phyloP scores from a whole-genome alignment of 2,888 invertebrate genomes.

The Acholoe squamosa region DNA sequence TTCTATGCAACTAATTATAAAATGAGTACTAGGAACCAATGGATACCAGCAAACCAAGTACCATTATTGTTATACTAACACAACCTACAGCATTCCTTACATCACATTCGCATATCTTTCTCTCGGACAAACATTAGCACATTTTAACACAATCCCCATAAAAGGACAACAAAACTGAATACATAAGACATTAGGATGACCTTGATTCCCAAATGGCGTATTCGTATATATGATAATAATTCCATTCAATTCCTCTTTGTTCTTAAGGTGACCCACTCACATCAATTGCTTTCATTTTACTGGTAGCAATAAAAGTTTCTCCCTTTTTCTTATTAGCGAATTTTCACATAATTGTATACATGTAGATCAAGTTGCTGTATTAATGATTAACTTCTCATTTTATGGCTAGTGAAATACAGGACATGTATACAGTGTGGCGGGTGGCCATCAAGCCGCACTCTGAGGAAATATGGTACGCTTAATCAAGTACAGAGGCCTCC shows the following conservation, averaged over 20 bases:
- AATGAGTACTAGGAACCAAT: conserved; percentile 25
- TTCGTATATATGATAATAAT: no score
- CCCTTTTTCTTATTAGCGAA: no score
- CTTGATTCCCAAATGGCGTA: neutral
- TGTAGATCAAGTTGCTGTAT: no score
- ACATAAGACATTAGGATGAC: neutral
- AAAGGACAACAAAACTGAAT: neutral
- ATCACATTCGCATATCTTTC: neutral
- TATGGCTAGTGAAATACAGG: neutral
- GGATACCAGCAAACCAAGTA: conserved; percentile 29
- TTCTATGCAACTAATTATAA: neutral
- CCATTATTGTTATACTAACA: neutral
- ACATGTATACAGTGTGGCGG: neutral
- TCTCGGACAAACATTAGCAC: neutral
- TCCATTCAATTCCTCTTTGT: no score
- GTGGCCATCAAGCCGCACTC: neutral
- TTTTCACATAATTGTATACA: no score
- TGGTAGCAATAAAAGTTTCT: no score
- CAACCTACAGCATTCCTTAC: neutral
- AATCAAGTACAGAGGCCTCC: neutral
- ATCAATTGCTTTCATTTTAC: no score
- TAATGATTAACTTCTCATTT: neutral
- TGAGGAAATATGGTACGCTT: neutral
- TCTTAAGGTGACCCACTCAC: no score
- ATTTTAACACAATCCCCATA: neutral